These are phyloP conservation scores for Acanthurus leucopareius DNA, from an alignment of 2,797 vertebrate genomes.

Conservation along the genomic window DNA sequence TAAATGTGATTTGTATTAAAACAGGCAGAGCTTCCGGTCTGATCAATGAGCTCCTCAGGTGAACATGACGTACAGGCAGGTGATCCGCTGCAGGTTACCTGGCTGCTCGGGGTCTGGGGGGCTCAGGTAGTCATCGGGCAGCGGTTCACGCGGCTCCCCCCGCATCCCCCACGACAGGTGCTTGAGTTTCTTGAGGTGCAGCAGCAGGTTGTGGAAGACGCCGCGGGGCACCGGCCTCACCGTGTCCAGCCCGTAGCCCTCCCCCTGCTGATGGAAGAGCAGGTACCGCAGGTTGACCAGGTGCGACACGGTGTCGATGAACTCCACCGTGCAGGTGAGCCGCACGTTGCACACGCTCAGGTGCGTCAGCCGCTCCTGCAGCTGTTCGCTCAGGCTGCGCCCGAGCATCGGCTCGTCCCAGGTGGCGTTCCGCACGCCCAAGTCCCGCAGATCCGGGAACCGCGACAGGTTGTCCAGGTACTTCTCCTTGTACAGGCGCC, in stretches of 20 bases:
- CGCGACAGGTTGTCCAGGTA: constrained; percentile 66
- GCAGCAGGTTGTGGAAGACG: constrained; percentile 68
- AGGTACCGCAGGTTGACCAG: constrained; percentile 70
- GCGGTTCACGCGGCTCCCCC: constrained; percentile 66
- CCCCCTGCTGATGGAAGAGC: constrained; percentile 74
- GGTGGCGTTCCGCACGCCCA: constrained; percentile 68
- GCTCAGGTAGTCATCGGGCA: constrained; percentile 72
- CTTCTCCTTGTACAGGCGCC: constrained; percentile 64
- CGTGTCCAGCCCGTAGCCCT: constrained; percentile 68
- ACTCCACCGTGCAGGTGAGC: constrained; percentile 59
- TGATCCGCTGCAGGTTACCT: constrained; percentile 21
- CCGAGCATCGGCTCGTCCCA: constrained; percentile 68
- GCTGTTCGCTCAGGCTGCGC: constrained; percentile 28
- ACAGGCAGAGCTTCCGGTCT: too few relatives aligned
- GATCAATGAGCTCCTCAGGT: too few relatives aligned
- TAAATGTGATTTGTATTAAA: too few relatives aligned
- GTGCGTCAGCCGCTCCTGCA: constrained; percentile 61
- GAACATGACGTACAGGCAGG: not conserved
- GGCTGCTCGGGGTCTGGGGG: constrained; percentile 57
- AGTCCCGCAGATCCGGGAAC: constrained; percentile 53
- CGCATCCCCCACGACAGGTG: constrained; percentile 79
- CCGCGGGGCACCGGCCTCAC: constrained; percentile 65
- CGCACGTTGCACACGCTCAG: constrained; percentile 76
- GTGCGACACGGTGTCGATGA: constrained; percentile 50
- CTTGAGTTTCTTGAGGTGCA: constrained; percentile 57